Conservation (phyloP, 2,888 invertebrate genomes). For the Margaritifera margaritifera region DNA sequence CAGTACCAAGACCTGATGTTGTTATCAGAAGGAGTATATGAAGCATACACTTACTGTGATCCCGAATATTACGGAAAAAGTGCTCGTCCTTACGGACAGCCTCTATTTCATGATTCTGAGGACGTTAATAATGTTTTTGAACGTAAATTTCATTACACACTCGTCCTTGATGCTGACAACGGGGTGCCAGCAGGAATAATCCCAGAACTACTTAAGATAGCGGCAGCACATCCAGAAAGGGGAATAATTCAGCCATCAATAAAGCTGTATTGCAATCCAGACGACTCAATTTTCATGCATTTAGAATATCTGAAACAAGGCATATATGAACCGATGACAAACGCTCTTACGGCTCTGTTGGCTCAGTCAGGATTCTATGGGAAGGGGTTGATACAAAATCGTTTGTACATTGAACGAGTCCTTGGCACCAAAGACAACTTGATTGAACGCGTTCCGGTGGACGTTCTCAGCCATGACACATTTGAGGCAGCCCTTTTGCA, state of each 20-base stretch:
- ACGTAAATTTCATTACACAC: constrained; percentile 45
- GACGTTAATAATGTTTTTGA: constrained; percentile 44
- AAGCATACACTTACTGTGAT: constrained; percentile 50
- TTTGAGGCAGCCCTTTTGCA: constrained; percentile 52
- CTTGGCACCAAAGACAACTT: constrained; percentile 38
- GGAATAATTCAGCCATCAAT: constrained; percentile 56
- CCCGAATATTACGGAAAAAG: constrained; percentile 35
- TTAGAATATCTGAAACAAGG: constrained; percentile 46
- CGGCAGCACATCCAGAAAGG: constrained; percentile 45
- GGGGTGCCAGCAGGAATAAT: constrained; percentile 38
- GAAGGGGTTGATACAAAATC: constrained; percentile 51
- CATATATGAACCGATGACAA: constrained; percentile 49
- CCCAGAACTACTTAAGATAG: constrained; percentile 41
- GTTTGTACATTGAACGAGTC: constrained; percentile 46
- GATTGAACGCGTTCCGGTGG: constrained; percentile 54
- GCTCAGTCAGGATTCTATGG: constrained; percentile 53
- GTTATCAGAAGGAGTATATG: constrained; percentile 44
- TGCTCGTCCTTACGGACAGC: constrained; percentile 40
- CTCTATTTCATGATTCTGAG: constrained; percentile 39
- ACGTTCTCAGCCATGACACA: constrained; percentile 57
- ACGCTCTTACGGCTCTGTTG: constrained; percentile 39
- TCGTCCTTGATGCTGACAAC: constrained; percentile 55
- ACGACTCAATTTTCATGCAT: constrained; percentile 54
- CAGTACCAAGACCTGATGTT: constrained; percentile 61
- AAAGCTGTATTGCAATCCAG: constrained; percentile 28